Evolutionary conservation across 1,140 invertebrate species (phyloP).

Genomic region (Panonychus citri): DNA sequence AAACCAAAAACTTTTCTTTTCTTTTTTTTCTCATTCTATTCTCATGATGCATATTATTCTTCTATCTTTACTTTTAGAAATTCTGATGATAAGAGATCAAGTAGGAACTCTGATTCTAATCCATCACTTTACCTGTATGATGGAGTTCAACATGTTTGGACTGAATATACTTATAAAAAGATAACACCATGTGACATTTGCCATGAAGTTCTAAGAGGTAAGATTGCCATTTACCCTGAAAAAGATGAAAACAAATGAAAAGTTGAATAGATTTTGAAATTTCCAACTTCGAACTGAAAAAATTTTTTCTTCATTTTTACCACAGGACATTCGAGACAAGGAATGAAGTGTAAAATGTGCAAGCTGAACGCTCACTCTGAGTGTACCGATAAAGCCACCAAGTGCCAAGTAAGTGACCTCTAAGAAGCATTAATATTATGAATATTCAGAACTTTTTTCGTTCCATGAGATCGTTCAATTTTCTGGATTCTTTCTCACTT

Average conservation of each 20-base stretch:
- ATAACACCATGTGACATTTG: constrained; percentile 82
- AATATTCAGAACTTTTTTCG: too few species aligned
- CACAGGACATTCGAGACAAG: constrained; percentile 69
- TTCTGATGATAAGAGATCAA: not conserved
- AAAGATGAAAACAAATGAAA: too few species aligned
- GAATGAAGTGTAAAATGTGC: constrained; percentile 61
- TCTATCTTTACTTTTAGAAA: not conserved
- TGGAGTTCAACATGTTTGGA: constrained; percentile 45
- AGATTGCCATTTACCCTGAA: not conserved
- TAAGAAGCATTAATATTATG: too few species aligned
- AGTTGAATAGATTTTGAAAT: too few species aligned
- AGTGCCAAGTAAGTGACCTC: constrained; percentile 32
- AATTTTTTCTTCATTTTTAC: not conserved
- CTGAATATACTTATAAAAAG: constrained; percentile 84
- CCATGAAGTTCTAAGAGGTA: constrained; percentile 67
- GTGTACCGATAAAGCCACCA: constrained; percentile 47
- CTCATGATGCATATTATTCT: not conserved
- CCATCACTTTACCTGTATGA: constrained; percentile 19
- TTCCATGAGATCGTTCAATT: too few species aligned
- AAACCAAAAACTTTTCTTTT: not conserved
- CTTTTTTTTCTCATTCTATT: not conserved
- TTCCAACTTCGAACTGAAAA: too few species aligned
- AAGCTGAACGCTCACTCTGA: constrained; percentile 70
- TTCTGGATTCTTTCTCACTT: too few species aligned
- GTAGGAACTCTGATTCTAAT: not conserved